Base-by-base conservation (phyloP, 2,888 invertebrate genomes). In the Nycteola revayana region DNA sequence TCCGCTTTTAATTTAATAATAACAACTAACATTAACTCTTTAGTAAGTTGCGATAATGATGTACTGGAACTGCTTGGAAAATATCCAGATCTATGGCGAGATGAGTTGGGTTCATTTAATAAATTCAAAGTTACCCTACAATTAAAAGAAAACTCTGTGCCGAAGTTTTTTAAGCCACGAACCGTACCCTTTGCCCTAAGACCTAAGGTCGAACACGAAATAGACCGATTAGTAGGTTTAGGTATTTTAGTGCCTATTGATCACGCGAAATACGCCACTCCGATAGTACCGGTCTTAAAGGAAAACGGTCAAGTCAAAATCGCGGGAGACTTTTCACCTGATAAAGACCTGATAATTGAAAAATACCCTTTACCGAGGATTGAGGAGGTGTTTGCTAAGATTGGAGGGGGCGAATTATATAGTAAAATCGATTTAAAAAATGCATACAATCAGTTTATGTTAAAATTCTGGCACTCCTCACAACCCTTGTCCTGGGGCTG, bases 171-270 rank as follows among this genome's bases (percentile, higher is more conserved):
- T 28, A 60, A 57, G 42, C 43, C 51, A 6, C 45, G 62, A 7
- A 21, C 51, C 7, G 43, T 60, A 14, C 58, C 61, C 6, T 63
- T 60, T 22, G 59, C 61, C n/a, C 36, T 58, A 10, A 48, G 40
- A 32, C 36, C 39, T 7, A 54, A 46, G 27, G 55, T 64, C 9
- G 56, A 60, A 27, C 48, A 35, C 36, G 61, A 55, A 7, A 5
- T 21, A 21, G 7, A 21, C 7, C 7, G 21, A 2, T 21, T 21
- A 21, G 21, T 21, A 5, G n/a, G n/a, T 3, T 21, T 21, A 21
- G 21, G 21, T 2, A n/a, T 21, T 21, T 7, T 21, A 5, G 21
- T 21, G 3, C 21, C 21, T n/a, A 7, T 21, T 2, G 7, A 7
- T n/a, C 7, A 21, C 7, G 3, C 21, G 7, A 3, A 21, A 21